Conservation (phyloP, 2,888 invertebrate genomes). For the Rhopalosiphum nymphaeae region DNA sequence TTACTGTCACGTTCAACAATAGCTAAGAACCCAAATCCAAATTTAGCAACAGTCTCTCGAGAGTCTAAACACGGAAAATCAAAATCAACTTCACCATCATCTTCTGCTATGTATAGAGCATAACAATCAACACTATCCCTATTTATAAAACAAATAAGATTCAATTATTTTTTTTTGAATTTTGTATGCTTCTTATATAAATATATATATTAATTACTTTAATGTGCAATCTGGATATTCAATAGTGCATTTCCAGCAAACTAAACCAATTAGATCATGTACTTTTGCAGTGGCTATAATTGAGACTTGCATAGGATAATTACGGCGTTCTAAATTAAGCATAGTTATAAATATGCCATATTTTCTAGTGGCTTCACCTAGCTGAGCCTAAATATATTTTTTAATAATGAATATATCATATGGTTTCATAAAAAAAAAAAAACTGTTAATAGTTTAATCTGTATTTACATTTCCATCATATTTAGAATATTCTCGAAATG, state of each 20-base stretch:
- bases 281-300: constrained; percentile 89
- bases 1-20: constrained; percentile 77
- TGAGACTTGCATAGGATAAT: constrained; percentile 86
- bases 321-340: constrained; percentile 83
- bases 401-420: constrained; percentile 44
- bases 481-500: constrained; percentile 89
- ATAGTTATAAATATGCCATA: constrained; percentile 93
- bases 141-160: constrained; percentile 66
- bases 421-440: background rate
- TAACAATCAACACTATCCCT: constrained; percentile 79
- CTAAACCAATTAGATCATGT: constrained; percentile 90
- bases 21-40: constrained; percentile 90
- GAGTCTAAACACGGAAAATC: constrained; percentile 93
- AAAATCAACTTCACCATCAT: constrained; percentile 93
- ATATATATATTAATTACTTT: constrained; percentile 69
- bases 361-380: constrained; percentile 83
- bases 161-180: background rate
- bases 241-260: constrained; percentile 82
- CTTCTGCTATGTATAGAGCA: constrained; percentile 93
- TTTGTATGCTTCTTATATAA: background rate
- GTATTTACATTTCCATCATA: constrained; percentile 84
- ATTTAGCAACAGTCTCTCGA: constrained; percentile 90
- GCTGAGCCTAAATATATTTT: constrained; percentile 73
- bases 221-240: constrained; percentile 71
- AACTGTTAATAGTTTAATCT: background rate